phyloP scores from a whole-genome alignment of 2,888 invertebrate genomes.

The Leptinotarsa juncta region DNA sequence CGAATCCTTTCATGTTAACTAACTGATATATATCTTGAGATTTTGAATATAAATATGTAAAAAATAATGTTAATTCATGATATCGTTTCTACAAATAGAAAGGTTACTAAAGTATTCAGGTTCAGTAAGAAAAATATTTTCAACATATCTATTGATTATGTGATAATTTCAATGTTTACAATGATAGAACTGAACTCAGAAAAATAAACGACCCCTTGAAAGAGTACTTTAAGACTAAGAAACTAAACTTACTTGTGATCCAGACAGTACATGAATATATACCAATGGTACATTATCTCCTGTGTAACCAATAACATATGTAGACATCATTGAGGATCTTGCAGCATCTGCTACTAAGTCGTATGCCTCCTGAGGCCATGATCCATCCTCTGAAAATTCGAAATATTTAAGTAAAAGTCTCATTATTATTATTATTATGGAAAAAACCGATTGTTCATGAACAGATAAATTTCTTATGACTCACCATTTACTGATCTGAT shows the following conservation, averaged over 20 bases:
- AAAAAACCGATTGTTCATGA: neutral
- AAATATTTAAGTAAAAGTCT: neutral
- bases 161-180: too few relatives aligned
- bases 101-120: too few relatives aligned
- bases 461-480: slow-evolving; percentile 36
- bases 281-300: slow-evolving; percentile 83
- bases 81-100: neutral
- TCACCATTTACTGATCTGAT: slow-evolving; percentile 80
- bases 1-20: too few relatives aligned
- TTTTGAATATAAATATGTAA: too few relatives aligned
- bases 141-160: neutral
- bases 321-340: slow-evolving; percentile 85
- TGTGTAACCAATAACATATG: slow-evolving; percentile 88
- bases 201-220: too few relatives aligned
- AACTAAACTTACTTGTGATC: slow-evolving; percentile 72
- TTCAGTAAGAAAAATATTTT: neutral
- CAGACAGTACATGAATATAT: slow-evolving; percentile 81
- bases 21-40: too few relatives aligned
- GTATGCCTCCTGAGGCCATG: slow-evolving; percentile 83
- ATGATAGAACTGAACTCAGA: too few relatives aligned
- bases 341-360: slow-evolving; percentile 83
- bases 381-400: slow-evolving; percentile 62
- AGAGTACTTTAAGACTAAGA: too few relatives aligned
- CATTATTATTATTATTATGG: neutral
- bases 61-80: neutral